phyloP scores from a whole-genome alignment of 2,888 invertebrate genomes.

The Drosophila nr. fundita region DNA sequence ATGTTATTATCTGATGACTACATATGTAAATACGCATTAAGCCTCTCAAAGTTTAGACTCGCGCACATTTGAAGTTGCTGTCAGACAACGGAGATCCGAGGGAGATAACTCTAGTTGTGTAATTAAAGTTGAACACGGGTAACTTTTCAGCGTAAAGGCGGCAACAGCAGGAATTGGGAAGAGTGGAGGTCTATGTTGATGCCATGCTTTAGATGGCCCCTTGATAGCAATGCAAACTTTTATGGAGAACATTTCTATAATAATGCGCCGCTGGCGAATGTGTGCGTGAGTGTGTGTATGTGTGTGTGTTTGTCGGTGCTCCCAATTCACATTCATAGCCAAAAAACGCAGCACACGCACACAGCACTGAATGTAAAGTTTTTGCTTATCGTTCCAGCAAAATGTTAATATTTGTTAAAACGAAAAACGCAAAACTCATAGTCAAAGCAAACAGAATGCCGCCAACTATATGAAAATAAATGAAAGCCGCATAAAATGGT shows the following conservation, averaged over 20 bases:
- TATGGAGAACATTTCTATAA: slow-evolving; percentile 75
- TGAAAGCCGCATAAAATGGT: slow-evolving; percentile 73
- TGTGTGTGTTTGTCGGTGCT: slow-evolving; percentile 10
- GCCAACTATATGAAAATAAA: slow-evolving; percentile 61
- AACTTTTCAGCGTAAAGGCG: slow-evolving; percentile 66
- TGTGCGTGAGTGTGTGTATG: neutral
- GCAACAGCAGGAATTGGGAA: slow-evolving; percentile 13
- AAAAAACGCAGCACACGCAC: slow-evolving; percentile 65
- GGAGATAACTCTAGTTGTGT: slow-evolving; percentile 59
- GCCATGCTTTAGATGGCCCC: slow-evolving; percentile 63
- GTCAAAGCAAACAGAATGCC: slow-evolving; percentile 13
- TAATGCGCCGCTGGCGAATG: slow-evolving; percentile 65
- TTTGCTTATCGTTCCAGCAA: slow-evolving; percentile 75
- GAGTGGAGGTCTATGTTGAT: slow-evolving; percentile 50
- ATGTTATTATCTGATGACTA: slow-evolving; percentile 75
- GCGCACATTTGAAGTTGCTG: slow-evolving; percentile 38
- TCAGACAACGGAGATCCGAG: slow-evolving; percentile 18
- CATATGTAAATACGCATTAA: slow-evolving; percentile 75
- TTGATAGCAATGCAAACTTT: slow-evolving; percentile 70
- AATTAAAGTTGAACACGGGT: slow-evolving; percentile 74
- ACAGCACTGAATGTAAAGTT: slow-evolving; percentile 52
- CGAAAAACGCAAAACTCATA: slow-evolving; percentile 45
- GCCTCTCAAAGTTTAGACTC: slow-evolving; percentile 45
- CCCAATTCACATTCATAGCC: slow-evolving; percentile 60
- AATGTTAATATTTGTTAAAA: slow-evolving; percentile 79